Conservation (phyloP, 2,113 vertebrate genomes). For the Loxodonta africana region DNA sequence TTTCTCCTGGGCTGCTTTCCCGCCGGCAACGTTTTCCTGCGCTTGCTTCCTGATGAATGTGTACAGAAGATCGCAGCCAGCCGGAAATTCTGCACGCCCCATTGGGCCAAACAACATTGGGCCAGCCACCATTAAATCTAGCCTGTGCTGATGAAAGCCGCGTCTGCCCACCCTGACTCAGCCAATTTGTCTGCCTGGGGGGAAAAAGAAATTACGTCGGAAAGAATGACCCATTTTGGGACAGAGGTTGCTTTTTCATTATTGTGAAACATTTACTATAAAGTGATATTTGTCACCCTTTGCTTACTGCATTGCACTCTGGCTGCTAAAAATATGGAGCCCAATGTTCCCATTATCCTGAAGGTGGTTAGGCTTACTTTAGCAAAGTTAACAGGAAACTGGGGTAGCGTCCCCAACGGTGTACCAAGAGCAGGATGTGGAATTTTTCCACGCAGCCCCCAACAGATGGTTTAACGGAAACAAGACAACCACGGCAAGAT, state of each 20-base stretch:
- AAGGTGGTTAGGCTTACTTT: background rate
- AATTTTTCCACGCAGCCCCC: background rate
- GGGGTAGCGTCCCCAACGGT: fast-evolving
- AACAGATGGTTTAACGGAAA: background rate
- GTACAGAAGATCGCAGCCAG: constrained; percentile 83
- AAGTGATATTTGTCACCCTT: constrained; percentile 70
- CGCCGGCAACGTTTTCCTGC: constrained; percentile 71
- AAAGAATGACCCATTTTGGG: constrained; percentile 73
- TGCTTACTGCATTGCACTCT: constrained; percentile 75
- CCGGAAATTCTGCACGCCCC: constrained; percentile 83
- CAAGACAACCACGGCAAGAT: background rate
- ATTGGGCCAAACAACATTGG: constrained; percentile 80
- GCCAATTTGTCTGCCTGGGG: constrained; percentile 81
- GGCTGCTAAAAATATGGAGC: constrained; percentile 55
- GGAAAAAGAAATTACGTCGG: background rate
- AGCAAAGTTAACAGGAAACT: background rate
- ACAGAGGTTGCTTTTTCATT: constrained; percentile 74
- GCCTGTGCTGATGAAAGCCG: constrained; percentile 84
- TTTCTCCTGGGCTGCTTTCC: constrained; percentile 83
- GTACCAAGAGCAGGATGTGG: background rate
- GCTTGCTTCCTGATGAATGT: constrained; percentile 79
- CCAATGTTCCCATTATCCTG: background rate
- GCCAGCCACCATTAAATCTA: constrained; percentile 82
- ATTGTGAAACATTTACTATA: constrained; percentile 66
- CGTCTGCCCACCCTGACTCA: constrained; percentile 80